These are phyloP conservation scores for Anthoscopus minutus DNA, from an alignment of 2,113 vertebrate species.

Conservation along the genomic window DNA sequence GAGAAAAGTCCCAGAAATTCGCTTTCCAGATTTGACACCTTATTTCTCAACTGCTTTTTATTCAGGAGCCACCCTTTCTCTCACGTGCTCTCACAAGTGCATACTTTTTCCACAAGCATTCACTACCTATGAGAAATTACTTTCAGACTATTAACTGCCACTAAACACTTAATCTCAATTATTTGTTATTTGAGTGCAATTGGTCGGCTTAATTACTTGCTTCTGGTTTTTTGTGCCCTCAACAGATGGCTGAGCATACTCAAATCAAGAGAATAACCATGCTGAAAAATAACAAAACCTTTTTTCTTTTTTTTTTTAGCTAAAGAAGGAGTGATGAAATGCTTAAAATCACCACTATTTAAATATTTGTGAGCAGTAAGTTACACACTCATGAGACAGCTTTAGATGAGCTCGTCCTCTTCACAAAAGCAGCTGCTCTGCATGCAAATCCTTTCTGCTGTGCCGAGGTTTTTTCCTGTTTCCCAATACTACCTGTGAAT, in stretches of 20 bases:
- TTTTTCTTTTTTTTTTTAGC: not conserved
- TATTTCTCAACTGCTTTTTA: not conserved
- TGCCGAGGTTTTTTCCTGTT: not conserved
- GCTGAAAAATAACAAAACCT: not conserved
- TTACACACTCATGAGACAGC: not conserved
- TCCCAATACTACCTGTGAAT: not conserved
- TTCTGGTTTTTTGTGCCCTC: conserved; percentile 21
- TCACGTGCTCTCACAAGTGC: not conserved
- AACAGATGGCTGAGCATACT: conserved; percentile 2
- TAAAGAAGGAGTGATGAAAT: not conserved
- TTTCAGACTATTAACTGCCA: not conserved
- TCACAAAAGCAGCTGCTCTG: not conserved
- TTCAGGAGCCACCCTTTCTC: not conserved
- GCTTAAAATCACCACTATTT: not conserved
- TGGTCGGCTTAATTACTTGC: conserved; percentile 20
- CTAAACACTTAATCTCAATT: conserved; percentile 20
- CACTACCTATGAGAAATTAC: not conserved
- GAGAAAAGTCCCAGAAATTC: not conserved
- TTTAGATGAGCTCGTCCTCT: not conserved
- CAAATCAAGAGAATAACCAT: conserved; percentile 19
- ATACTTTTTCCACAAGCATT: not conserved
- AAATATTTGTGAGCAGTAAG: not conserved
- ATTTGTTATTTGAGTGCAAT: not conserved
- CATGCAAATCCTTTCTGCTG: not conserved
- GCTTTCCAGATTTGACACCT: not conserved